Percentiles rank a stretch among this genome's conserved stretches.
Evolutionary conservation across 2,113 vertebrate genomes (phyloP).

Genomic region (Pyrgilauda ruficollis): DNA sequence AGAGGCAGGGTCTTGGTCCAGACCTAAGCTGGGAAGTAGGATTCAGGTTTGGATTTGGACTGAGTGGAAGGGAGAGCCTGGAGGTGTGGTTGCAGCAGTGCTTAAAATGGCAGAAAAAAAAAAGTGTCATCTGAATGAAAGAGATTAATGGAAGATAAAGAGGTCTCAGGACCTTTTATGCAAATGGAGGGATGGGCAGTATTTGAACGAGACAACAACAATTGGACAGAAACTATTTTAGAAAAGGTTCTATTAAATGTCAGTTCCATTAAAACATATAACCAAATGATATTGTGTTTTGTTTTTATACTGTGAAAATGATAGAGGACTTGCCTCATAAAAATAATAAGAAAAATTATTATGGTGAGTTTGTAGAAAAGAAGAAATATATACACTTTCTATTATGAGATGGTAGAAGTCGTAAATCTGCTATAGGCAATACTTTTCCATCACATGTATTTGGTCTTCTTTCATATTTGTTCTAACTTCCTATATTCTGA

Average conservation of each 20-base stretch:
- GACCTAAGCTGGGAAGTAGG: not conserved
- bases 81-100: not conserved
- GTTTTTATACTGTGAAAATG: slow-evolving; percentile 3
- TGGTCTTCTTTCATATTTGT: not conserved
- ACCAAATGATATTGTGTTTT: slow-evolving; percentile 8
- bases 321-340: not conserved
- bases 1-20: not conserved
- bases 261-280: slow-evolving; percentile 27
- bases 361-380: slow-evolving; percentile 18
- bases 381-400: not conserved
- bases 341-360: not conserved
- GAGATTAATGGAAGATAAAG: slow-evolving; percentile 39
- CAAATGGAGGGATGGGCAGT: not conserved
- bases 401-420: not conserved
- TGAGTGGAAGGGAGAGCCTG: not conserved
- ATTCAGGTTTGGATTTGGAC: not conserved
- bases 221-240: slow-evolving; percentile 27
- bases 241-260: slow-evolving; percentile 1
- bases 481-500: not conserved
- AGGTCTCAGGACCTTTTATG: slow-evolving; percentile 26
- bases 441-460: not conserved
- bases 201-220: not conserved
- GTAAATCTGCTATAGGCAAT: not conserved
- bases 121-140: slow-evolving; percentile 21
- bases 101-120: not conserved